Evolutionary conservation across 2,113 vertebrate species (phyloP).

Genomic region (Delphinapterus leucas): DNA sequence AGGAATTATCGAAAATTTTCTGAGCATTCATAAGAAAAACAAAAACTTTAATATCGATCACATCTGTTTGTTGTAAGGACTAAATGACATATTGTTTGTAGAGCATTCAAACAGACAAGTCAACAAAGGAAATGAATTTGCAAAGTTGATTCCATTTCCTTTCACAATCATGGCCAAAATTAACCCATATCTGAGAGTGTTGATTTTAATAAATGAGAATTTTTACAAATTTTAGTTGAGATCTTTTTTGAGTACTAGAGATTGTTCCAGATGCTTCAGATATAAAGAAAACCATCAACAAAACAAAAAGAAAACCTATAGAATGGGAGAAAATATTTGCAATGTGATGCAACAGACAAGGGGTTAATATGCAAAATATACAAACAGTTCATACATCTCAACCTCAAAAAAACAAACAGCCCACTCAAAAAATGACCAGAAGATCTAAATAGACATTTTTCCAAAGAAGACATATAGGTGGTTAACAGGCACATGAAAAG

Average conservation of each 20-base stretch:
- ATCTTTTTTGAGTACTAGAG: background rate
- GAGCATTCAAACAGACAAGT: background rate
- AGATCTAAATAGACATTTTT: background rate
- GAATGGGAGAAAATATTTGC: background rate
- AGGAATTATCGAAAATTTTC: background rate
- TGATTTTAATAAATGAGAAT: background rate
- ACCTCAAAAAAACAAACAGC: background rate
- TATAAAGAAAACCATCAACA: background rate
- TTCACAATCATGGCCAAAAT: background rate
- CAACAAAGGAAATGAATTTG: background rate
- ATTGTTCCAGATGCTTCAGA: background rate
- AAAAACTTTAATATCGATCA: background rate
- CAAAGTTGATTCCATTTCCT: background rate
- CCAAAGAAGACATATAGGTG: background rate
- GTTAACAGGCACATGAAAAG: background rate
- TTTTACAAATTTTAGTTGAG: background rate
- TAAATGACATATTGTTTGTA: background rate
- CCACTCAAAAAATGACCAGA: background rate
- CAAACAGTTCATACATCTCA: background rate
- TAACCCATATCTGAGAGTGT: background rate
- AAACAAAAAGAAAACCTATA: background rate
- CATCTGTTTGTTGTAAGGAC: background rate
- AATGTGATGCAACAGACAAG: background rate
- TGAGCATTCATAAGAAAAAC: background rate
- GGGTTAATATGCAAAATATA: background rate